Conservation (phyloP, 1,140 invertebrate species). For the Spodoptera frugiperda region DNA sequence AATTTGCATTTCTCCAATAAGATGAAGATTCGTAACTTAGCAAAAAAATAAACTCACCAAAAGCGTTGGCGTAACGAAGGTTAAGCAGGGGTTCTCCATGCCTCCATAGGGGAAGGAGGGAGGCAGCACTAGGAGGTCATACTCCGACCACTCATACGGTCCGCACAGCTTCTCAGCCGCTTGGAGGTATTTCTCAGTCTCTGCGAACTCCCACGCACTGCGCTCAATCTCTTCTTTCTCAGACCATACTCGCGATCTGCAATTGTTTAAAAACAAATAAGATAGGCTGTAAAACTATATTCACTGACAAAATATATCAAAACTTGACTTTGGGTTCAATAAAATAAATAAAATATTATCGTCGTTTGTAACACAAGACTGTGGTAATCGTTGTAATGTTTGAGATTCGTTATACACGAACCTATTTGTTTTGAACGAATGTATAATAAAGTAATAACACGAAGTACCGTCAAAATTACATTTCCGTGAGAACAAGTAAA, state of each 20-base stretch:
- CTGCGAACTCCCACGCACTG: slow-evolving; percentile 95
- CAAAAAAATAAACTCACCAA: slow-evolving; percentile 62
- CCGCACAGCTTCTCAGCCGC: slow-evolving; percentile 94
- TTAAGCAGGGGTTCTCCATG: slow-evolving; percentile 99
- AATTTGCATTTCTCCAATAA: too few species aligned
- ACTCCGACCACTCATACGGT: slow-evolving; percentile 94
- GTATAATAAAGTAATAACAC: too few species aligned
- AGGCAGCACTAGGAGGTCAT: slow-evolving; percentile 96
- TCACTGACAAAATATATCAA: too few species aligned
- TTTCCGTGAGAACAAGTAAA: too few species aligned
- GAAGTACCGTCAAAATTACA: too few species aligned
- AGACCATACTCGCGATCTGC: slow-evolving; percentile 93
- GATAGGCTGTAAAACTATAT: too few species aligned
- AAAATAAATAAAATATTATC: neutral
- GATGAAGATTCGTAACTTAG: too few species aligned
- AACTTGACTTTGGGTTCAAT: neutral
- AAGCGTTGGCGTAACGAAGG: slow-evolving; percentile 96
- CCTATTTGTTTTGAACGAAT: too few species aligned
- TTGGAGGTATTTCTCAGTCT: slow-evolving; percentile 94
- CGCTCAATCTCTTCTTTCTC: slow-evolving; percentile 94
- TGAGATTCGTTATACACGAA: too few species aligned
- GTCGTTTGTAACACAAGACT: too few species aligned
- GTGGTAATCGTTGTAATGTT: too few species aligned
- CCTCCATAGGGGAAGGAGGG: slow-evolving; percentile 98
- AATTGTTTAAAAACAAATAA: neutral